Base-by-base conservation (phyloP, 2,797 vertebrate genomes). In the Amblyraja radiata region DNA sequence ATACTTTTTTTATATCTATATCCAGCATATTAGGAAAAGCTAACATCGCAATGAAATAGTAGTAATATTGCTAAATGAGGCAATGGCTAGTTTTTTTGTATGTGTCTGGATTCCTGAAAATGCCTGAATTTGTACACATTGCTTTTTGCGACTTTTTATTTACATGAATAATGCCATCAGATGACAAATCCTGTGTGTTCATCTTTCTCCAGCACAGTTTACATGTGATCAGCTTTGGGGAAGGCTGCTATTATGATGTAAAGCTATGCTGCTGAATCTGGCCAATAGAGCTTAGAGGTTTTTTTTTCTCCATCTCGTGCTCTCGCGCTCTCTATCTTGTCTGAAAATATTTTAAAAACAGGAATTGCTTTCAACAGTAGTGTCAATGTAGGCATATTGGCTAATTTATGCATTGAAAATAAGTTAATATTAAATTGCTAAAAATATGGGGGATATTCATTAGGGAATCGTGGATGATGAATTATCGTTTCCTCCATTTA, bases 201-300 rank as follows among this genome's bases (percentile, higher is more conserved):
- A 5, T 76, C 68, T 76, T 25, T 92, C 71, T 76, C 71, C 23
- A 76, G 90, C 25, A 46, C 90, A n/a, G 71, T 58, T 58, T 92
- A 92, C 90, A 92, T 92, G 90, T 92, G 90, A 92, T 76, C 71
- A 92, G 71, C 36, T 76, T 76, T 54, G 78, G 54, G 58, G 77
- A 73, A 91, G 93, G 86, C 23, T 93, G 21, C 74, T 93, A 90
- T 90, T 94, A 74, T 93, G 28, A 92, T 76, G 5, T 93, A 68
- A 61, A 83, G 92, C 94, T 94, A 93, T 65, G 16, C 0, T 46
- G 54, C 32, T 93, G 81, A 73, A 90, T 80, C 86, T 78, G 93
- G 74, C 93, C 68, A 93, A 14, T 92, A 90, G n/a, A 91, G 86
- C 86, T 28, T 63, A 93, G 21, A 28, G 71, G 93, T 93, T 65